These are phyloP conservation scores for Nothoprocta perdicaria DNA, from an alignment of 2,113 vertebrate species.

Conservation along the genomic window DNA sequence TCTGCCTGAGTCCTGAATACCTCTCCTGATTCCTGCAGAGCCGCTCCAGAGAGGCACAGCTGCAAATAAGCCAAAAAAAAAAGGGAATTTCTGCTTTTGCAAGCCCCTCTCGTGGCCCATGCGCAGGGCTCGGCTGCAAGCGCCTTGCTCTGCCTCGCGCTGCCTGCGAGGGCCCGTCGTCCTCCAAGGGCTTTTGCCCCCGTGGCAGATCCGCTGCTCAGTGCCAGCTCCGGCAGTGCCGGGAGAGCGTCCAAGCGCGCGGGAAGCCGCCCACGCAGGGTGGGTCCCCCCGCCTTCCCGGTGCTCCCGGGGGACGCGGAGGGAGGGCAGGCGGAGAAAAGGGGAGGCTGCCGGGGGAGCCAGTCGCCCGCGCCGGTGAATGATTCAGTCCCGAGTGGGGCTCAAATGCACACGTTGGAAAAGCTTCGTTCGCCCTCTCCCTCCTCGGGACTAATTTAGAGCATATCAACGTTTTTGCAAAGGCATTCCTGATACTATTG, in stretches of 20 bases:
- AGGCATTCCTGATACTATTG: constrained; percentile 76
- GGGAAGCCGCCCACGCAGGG: constrained; percentile 34
- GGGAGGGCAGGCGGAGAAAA: neutral
- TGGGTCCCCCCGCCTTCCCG: constrained; percentile 40
- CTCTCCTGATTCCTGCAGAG: neutral
- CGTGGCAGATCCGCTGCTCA: neutral
- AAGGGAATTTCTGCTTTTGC: neutral
- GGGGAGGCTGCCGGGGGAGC: neutral
- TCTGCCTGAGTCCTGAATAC: neutral
- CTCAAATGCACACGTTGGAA: neutral
- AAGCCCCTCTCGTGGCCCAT: neutral
- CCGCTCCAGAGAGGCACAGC: neutral
- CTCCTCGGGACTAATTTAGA: constrained; percentile 61
- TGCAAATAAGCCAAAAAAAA: neutral
- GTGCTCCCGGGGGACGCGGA: constrained; percentile 1
- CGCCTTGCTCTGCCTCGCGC: neutral
- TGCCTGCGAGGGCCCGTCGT: neutral
- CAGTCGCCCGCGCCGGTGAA: neutral
- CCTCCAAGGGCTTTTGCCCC: neutral
- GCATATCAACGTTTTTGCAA: constrained; percentile 70
- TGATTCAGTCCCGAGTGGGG: constrained; percentile 4
- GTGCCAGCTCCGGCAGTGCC: neutral
- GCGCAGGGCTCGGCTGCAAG: neutral
- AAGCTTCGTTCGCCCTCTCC: neutral
- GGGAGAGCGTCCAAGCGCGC: neutral